Base-by-base conservation (phyloP, 2,888 invertebrate genomes). In the Ectobius pallidus region DNA sequence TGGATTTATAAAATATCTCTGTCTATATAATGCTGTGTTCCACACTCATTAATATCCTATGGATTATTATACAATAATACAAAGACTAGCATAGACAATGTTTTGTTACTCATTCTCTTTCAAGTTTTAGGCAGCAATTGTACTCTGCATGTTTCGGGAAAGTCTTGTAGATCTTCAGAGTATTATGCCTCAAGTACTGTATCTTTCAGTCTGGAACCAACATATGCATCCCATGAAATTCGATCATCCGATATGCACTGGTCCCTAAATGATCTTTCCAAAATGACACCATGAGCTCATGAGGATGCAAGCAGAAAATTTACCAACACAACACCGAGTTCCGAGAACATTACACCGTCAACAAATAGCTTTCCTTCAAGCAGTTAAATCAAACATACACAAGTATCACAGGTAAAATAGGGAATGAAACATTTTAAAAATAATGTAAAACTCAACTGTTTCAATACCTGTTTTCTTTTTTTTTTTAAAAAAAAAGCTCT, bases 71-170 rank as follows among this genome's bases (percentile, higher is more conserved):
- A 73, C 70, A n/a, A 34, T 11, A 63, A 73, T 73, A 74, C 69
- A 75, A 75, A 75, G 75, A 75, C 75, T 75, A 75, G 75, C 73
- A 75, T 73, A 46, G 62, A 67, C 61, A 70, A 74, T 71, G 61
- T 65, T 65, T 58, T 69, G 32, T 62, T 46, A n/a, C n/a, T 58
- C n/a, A 44, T 71, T 30, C 42, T 70, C 44, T 52, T 52, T 11
- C 20, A 30, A 58, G 27, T 58, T 11, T 44, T 34, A 70, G 61
- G 61, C 70, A 70, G 46, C 18, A 46, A 44, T 42, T 62, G 32
- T 27, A 70, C 69, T 34, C 34, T 18, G 16, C 32, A 14, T 22
- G 27, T n/a, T 20, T 16, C 6, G 34, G n/a, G n/a, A n/a, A n/a
- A n/a, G n/a, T 46, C 46, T 16, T 46, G 16, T 46, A 9, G 34